Conservation (phyloP, 2,113 vertebrate species). For the Saccopteryx bilineata region DNA sequence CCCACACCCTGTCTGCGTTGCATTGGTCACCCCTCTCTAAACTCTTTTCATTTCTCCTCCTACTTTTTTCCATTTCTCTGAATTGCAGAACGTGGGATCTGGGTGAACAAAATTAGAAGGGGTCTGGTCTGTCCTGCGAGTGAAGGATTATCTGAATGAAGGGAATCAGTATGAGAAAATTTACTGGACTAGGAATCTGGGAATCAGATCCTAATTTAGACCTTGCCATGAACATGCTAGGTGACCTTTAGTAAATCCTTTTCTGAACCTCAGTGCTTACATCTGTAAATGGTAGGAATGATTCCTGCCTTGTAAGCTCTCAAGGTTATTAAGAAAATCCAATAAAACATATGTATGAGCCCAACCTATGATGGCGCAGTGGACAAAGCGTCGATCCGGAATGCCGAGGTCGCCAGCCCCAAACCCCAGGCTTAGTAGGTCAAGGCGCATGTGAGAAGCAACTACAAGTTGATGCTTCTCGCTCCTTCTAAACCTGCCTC, state of each 20-base stretch:
- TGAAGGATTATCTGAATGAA: background rate
- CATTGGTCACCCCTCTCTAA: background rate
- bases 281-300: slow-evolving; percentile 6
- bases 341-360: background rate
- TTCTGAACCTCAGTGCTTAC: slow-evolving; percentile 10
- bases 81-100: background rate
- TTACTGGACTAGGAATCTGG: background rate
- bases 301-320: background rate
- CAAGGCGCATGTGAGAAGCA: no score
- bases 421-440: no score
- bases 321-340: slow-evolving; percentile 19
- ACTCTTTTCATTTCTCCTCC: background rate
- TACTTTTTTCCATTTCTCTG: background rate
- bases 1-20: background rate
- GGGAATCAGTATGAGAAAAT: no score
- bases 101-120: slow-evolving; percentile 20
- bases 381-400: no score
- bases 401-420: no score
- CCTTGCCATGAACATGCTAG: background rate
- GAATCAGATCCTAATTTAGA: slow-evolving; percentile 49
- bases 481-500: no score
- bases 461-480: no score
- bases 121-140: background rate
- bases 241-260: background rate
- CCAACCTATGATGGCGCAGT: no score